Percentiles rank a stretch among this genome's conserved stretches.
Evolutionary conservation across 2,888 invertebrate species (phyloP).

Genomic region (Nymphalis polychloros): DNA sequence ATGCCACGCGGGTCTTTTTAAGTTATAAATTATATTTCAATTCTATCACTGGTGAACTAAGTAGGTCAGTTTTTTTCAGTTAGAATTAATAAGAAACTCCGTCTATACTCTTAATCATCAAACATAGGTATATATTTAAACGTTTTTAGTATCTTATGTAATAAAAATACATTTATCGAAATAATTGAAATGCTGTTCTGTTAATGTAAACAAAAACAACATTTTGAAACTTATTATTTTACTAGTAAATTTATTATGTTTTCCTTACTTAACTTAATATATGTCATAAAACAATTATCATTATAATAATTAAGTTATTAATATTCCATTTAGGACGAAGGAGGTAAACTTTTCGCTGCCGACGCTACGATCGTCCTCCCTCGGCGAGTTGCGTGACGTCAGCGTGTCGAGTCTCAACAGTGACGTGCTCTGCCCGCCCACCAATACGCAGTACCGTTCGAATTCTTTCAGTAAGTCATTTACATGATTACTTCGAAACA

Average conservation of each 20-base stretch:
- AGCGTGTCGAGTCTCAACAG: conserved; percentile 65
- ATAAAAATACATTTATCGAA: too few relatives aligned
- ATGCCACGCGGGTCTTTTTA: too few relatives aligned
- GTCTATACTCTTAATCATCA: too few relatives aligned
- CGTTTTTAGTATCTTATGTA: too few relatives aligned
- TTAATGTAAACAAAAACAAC: too few relatives aligned
- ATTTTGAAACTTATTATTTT: neutral
- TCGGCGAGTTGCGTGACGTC: conserved; percentile 74
- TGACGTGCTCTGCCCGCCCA: conserved; percentile 70
- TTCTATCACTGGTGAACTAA: too few relatives aligned
- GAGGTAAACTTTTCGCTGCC: conserved; percentile 78
- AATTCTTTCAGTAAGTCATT: conserved; percentile 85
- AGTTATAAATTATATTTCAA: too few relatives aligned
- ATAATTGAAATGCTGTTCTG: too few relatives aligned
- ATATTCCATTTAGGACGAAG: conserved; percentile 62
- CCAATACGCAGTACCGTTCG: conserved; percentile 77
- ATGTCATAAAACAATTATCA: neutral
- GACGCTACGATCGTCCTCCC: conserved; percentile 71
- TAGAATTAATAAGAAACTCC: too few relatives aligned
- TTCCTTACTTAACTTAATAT: neutral
- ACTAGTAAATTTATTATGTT: neutral
- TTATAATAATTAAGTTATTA: conserved; percentile 5
- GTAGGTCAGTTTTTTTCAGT: too few relatives aligned
- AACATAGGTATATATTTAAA: too few relatives aligned
- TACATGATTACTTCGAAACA: neutral